Conservation (phyloP, 2,888 invertebrate genomes). For the Koerneria pararmatus region DNA sequence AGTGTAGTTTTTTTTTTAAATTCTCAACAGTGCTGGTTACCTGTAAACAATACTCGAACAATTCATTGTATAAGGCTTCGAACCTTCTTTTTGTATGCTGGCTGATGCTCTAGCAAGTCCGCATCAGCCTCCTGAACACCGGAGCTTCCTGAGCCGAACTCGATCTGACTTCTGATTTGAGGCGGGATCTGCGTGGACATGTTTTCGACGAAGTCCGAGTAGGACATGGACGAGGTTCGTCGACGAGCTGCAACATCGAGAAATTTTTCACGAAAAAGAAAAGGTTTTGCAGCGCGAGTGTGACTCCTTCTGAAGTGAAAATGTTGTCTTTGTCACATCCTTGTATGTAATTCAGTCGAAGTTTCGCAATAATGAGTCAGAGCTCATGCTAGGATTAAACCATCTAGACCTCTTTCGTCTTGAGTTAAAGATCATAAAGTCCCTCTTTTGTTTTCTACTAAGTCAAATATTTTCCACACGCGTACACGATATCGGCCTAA, state of each 20-base stretch:
- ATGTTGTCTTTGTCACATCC: no score
- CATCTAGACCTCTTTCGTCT: no score
- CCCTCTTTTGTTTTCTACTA: no score
- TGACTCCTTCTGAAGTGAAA: no score
- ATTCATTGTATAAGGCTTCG: not conserved
- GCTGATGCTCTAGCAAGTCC: slow-evolving; percentile 18
- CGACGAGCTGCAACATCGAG: slow-evolving; percentile 12
- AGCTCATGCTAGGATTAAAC: no score
- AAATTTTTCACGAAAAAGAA: no score
- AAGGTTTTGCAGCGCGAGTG: no score
- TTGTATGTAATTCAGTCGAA: no score
- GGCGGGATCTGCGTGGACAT: slow-evolving; percentile 41
- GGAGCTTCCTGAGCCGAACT: not conserved
- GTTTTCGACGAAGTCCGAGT: slow-evolving; percentile 47
- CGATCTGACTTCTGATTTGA: slow-evolving; percentile 17
- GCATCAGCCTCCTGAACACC: slow-evolving; percentile 11
- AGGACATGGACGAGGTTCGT: slow-evolving; percentile 37
- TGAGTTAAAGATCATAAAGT: no score
- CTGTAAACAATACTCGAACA: not conserved
- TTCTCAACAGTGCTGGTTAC: not conserved
- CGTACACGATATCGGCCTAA: no score
- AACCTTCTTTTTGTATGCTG: slow-evolving; percentile 21
- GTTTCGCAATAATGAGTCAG: no score
- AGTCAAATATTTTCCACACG: no score
- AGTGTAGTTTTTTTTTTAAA: not conserved